phyloP scores from a whole-genome alignment of 2,888 invertebrate genomes.

The Microplitis manilae region DNA sequence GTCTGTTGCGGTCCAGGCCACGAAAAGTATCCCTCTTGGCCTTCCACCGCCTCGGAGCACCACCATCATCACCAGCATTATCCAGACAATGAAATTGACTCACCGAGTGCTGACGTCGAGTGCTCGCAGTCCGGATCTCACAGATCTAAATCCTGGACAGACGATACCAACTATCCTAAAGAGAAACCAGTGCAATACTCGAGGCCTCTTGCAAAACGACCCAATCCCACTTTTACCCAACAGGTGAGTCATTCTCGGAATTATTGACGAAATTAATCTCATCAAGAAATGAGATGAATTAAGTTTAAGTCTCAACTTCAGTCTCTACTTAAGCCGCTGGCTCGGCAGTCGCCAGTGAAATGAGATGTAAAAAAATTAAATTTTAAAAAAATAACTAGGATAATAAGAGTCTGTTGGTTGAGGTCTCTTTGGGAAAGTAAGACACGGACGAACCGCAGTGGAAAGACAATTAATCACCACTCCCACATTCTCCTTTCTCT shows the following conservation, averaged over 20 bases:
- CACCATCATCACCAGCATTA: constrained; percentile 52
- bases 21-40: constrained; percentile 85
- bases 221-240: constrained; percentile 76
- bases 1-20: constrained; percentile 81
- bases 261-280: neutral
- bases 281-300: neutral
- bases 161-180: constrained; percentile 81
- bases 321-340: too few relatives aligned
- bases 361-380: neutral
- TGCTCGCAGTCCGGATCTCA: constrained; percentile 73
- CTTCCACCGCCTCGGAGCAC: constrained; percentile 76
- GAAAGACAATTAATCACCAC: constrained; percentile 60
- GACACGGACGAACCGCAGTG: constrained; percentile 38
- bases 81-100: constrained; percentile 70
- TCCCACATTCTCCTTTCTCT: constrained; percentile 61
- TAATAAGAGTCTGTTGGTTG: constrained; percentile 26
- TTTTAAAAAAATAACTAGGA: neutral
- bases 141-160: constrained; percentile 81
- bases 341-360: neutral
- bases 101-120: constrained; percentile 61
- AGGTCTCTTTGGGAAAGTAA: constrained; percentile 27
- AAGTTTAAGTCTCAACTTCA: neutral
- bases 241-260: constrained; percentile 70
- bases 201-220: constrained; percentile 78
- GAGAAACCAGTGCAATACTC: constrained; percentile 78